phyloP scores from a whole-genome alignment of 2,113 vertebrate genomes.

The Gymnarchus niloticus region DNA sequence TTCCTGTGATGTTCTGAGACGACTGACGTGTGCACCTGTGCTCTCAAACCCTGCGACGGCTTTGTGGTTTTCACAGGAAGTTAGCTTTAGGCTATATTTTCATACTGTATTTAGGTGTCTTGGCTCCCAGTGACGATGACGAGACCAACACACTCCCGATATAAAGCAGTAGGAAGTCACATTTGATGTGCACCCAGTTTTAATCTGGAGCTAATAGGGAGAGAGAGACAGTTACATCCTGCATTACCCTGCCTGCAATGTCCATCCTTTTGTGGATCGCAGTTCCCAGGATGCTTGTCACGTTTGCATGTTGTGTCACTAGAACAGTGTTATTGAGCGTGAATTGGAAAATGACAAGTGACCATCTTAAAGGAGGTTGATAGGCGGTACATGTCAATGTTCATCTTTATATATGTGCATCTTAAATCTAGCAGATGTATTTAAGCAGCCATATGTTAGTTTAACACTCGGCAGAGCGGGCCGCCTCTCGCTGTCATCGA shows the following conservation, averaged over 20 bases:
- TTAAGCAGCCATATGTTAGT: background rate
- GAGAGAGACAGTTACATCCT: background rate
- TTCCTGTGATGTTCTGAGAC: background rate
- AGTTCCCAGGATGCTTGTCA: too few relatives aligned
- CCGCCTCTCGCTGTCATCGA: constrained; percentile 17
- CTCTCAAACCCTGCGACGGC: background rate
- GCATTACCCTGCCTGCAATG: background rate
- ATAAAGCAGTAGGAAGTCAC: background rate
- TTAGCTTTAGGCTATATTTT: background rate
- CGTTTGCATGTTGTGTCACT: too few relatives aligned
- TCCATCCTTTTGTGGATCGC: too few relatives aligned
- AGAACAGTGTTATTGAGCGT: too few relatives aligned
- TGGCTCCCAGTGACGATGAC: background rate
- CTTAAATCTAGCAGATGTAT: background rate
- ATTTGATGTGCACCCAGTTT: background rate
- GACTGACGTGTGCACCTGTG: background rate
- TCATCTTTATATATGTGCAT: background rate
- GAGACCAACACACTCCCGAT: background rate
- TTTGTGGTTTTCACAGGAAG: background rate
- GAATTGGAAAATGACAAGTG: too few relatives aligned
- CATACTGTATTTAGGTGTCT: background rate
- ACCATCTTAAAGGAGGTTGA: background rate
- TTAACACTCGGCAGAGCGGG: background rate
- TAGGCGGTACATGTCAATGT: background rate
- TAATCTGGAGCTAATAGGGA: background rate